A percentile compares a stretch with the other conserved stretches of the same genome.
Evolutionary conservation across 2,797 vertebrate genomes (phyloP).

Genomic region (Phyllotis vaccarum): DNA sequence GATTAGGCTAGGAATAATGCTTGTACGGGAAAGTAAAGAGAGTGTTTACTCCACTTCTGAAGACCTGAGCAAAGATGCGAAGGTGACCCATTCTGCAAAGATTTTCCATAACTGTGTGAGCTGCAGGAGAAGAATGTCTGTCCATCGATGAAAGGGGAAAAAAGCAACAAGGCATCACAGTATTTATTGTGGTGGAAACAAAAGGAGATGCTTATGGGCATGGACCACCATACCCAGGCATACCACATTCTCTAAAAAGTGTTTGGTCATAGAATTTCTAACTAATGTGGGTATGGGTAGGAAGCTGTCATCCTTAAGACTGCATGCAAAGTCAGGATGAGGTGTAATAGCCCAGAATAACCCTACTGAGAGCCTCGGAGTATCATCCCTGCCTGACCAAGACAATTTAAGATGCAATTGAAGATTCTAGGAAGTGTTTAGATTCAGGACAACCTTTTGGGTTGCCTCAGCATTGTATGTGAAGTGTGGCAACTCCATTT

Average conservation of each 20-base stretch:
- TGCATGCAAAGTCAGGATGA: not conserved
- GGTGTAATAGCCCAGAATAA: not conserved
- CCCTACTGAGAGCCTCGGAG: not conserved
- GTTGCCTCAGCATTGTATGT: conserved; percentile 78
- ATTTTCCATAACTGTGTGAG: not conserved
- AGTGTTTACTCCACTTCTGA: not conserved
- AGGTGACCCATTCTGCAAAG: too few relatives aligned
- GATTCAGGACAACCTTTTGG: conserved; percentile 22
- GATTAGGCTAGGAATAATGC: not conserved
- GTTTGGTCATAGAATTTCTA: not conserved
- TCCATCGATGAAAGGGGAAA: not conserved
- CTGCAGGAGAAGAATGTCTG: not conserved
- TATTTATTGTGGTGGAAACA: not conserved
- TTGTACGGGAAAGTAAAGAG: not conserved
- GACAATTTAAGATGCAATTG: conserved; percentile 11
- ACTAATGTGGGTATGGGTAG: not conserved
- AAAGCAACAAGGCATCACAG: not conserved
- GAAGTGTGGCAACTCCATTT: conserved; percentile 85
- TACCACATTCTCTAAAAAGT: not conserved
- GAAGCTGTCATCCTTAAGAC: too few relatives aligned
- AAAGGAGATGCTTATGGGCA: not conserved
- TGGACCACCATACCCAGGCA: not conserved
- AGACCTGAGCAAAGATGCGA: not conserved
- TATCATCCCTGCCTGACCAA: not conserved
- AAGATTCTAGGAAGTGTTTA: conserved; percentile 35